Evolutionary conservation across 2,797 vertebrate species (phyloP).

Genomic region (Anguilla megastoma): DNA sequence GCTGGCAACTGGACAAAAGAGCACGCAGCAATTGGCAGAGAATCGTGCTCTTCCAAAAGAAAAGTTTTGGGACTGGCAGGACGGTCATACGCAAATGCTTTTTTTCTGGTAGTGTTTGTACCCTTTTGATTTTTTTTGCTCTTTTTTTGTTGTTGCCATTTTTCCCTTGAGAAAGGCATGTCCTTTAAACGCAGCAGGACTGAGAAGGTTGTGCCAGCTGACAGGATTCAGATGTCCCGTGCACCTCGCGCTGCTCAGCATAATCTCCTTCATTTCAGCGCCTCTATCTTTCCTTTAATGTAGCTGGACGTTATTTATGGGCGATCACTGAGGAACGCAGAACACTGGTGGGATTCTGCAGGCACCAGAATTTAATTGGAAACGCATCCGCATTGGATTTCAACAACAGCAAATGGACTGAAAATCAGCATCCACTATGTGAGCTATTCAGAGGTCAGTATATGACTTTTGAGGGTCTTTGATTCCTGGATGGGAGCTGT

Average conservation of each 20-base stretch:
- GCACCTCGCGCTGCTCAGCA: background rate
- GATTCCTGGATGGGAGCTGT: conserved; percentile 59
- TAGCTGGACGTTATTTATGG: background rate
- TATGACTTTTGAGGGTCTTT: conserved; percentile 5
- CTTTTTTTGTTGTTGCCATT: conserved; percentile 49
- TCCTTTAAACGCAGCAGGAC: conserved; percentile 55
- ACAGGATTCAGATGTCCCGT: background rate
- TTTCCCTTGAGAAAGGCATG: conserved; percentile 58
- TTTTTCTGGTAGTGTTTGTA: conserved; percentile 39
- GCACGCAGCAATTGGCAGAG: background rate
- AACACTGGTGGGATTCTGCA: conserved; percentile 35
- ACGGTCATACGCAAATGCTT: conserved; percentile 23
- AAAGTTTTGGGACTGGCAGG: conserved; percentile 22
- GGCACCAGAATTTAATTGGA: conserved; percentile 46
- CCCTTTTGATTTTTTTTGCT: conserved; percentile 41
- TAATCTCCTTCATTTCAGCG: background rate
- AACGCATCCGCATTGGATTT: conserved; percentile 48
- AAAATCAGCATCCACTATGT: conserved; percentile 22
- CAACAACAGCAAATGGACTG: conserved; percentile 31
- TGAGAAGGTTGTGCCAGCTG: background rate
- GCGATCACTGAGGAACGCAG: background rate
- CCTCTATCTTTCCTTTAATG: background rate
- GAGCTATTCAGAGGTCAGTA: background rate
- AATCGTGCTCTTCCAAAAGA: background rate
- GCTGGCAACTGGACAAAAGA: background rate